A percentile compares a stretch with the other conserved stretches of the same genome.
Evolutionary conservation across 2,888 invertebrate genomes (phyloP).

Genomic region (Perizoma flavofasciatum): DNA sequence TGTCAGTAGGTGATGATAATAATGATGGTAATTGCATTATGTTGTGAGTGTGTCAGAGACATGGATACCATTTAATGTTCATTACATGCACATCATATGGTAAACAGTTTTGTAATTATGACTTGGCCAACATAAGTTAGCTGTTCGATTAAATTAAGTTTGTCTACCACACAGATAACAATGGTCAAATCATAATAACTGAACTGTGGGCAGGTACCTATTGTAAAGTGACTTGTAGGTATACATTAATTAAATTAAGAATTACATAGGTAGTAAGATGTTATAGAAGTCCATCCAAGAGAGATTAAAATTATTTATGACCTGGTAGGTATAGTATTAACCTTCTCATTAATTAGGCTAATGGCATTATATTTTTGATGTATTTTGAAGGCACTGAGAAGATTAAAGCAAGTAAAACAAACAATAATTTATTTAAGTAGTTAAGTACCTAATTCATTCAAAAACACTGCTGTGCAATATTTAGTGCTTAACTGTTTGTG

Average conservation of each 20-base stretch:
- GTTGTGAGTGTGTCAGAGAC: slow-evolving; percentile 15
- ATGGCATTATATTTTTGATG: slow-evolving; percentile 9
- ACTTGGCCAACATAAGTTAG: no score
- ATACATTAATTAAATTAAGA: not conserved
- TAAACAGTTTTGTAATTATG: no score
- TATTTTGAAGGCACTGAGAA: slow-evolving; percentile 11
- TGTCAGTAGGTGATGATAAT: slow-evolving; percentile 20
- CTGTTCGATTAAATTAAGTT: no score
- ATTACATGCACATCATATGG: no score
- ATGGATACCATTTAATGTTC: not conserved
- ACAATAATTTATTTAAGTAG: not conserved
- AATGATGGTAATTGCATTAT: slow-evolving; percentile 9
- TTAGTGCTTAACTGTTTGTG: not conserved
- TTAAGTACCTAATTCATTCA: not conserved
- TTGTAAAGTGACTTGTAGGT: slow-evolving; percentile 1
- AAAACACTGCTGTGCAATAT: slow-evolving; percentile 8
- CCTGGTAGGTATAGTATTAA: slow-evolving; percentile 11
- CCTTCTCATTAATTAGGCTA: slow-evolving; percentile 8
- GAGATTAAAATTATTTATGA: slow-evolving; percentile 15
- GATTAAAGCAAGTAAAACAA: not conserved
- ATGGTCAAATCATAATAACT: no score
- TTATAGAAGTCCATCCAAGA: slow-evolving; percentile 22
- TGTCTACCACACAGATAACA: no score
- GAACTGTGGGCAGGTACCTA: not conserved
- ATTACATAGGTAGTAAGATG: not conserved